Conservation (phyloP, 2,797 vertebrate genomes). For the Diglossa cyanea region DNA sequence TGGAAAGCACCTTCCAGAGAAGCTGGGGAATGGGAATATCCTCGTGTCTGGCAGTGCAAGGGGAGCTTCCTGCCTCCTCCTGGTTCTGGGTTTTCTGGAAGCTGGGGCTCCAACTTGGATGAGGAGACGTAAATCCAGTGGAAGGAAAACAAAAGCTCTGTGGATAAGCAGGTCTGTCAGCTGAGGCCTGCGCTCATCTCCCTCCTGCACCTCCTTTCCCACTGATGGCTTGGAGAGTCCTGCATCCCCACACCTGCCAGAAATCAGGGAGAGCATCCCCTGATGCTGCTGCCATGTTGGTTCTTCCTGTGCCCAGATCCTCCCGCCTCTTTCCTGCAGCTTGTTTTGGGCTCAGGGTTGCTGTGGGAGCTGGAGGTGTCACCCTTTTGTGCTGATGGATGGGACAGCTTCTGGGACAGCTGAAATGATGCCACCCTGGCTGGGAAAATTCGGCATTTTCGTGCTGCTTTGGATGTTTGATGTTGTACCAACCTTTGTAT, state of each 20-base stretch:
- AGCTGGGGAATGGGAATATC: not conserved
- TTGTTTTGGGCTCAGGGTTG: not conserved
- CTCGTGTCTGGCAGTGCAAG: not conserved
- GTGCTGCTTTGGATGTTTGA: not conserved
- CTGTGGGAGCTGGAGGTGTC: not conserved
- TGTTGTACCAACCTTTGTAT: not conserved
- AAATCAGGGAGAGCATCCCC: not conserved
- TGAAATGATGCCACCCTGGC: rapidly evolving
- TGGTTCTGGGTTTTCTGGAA: not conserved
- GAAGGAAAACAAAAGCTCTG: not conserved
- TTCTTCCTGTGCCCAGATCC: not conserved
- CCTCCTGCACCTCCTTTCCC: not conserved
- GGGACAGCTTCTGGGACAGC: not conserved
- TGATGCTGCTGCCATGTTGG: not conserved
- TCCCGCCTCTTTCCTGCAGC: not conserved
- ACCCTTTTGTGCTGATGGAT: rapidly evolving
- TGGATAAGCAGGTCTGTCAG: not conserved
- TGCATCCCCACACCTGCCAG: not conserved
- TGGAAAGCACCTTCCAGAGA: constrained; percentile 15
- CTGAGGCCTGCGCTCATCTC: not conserved
- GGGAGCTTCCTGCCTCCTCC: not conserved
- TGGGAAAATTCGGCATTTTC: rapidly evolving
- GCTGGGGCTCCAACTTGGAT: not conserved
- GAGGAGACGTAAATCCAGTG: not conserved
- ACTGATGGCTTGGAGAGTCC: rapidly evolving